Evolutionary conservation across 2,797 vertebrate species (phyloP).

Genomic region (Loris lydekkerianus): DNA sequence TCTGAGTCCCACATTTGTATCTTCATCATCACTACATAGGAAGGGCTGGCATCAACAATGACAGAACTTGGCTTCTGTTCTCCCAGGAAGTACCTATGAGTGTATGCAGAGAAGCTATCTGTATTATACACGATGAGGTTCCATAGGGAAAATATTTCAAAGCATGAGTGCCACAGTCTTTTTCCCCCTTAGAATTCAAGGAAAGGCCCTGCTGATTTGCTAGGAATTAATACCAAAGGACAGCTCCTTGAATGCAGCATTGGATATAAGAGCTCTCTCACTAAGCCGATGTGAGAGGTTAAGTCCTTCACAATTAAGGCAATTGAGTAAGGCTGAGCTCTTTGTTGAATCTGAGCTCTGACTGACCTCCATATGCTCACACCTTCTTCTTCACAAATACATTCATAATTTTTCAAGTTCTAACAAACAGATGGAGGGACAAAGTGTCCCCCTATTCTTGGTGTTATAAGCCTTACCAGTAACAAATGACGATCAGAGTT

Average conservation of each 20-base stretch:
- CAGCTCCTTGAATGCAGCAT: neutral
- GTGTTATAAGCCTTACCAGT: neutral
- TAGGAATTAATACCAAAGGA: neutral
- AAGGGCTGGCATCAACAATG: neutral
- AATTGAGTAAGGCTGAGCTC: neutral
- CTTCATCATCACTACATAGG: neutral
- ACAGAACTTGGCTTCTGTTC: neutral
- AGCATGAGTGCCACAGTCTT: neutral
- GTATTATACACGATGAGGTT: neutral
- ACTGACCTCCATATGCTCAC: neutral
- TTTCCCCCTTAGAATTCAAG: neutral
- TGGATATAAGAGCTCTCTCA: too few species aligned
- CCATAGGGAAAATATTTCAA: neutral
- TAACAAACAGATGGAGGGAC: too few species aligned
- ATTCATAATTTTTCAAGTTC: neutral
- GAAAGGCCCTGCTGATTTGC: too few species aligned
- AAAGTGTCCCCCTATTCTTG: neutral
- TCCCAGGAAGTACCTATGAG: slow-evolving; percentile 28
- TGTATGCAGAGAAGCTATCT: neutral
- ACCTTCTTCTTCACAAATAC: neutral
- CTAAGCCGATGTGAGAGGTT: neutral
- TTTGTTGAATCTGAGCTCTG: neutral
- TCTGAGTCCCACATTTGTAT: neutral
- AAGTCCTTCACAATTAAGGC: neutral
- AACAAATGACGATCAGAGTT: neutral